These are phyloP conservation scores for Oreochromis niloticus DNA, from an alignment of 2,113 vertebrate genomes.

Conservation along the genomic window DNA sequence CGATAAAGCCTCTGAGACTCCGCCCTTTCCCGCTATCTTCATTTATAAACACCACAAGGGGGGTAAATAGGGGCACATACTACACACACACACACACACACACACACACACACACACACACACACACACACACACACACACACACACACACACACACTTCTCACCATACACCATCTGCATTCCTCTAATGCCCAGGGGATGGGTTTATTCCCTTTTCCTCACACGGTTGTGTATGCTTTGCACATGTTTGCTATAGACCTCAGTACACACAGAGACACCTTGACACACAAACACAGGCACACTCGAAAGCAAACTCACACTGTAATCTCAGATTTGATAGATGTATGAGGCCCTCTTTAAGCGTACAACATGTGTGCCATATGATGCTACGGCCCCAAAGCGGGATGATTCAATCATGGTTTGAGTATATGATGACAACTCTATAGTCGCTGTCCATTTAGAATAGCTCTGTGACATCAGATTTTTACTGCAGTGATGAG, in stretches of 20 bases:
- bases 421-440: constrained; percentile 21
- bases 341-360: constrained; percentile 32
- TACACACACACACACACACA: background rate
- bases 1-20: constrained; percentile 36
- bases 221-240: constrained; percentile 24
- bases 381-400: constrained; percentile 35
- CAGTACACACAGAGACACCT: constrained; percentile 28
- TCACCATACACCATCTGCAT: constrained; percentile 31
- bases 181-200: constrained; percentile 46
- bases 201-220: background rate
- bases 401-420: constrained; percentile 41
- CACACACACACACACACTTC: background rate
- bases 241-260: constrained; percentile 34
- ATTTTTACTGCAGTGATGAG: constrained; percentile 24
- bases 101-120: background rate
- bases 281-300: constrained; percentile 31
- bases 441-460: constrained; percentile 39
- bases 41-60: background rate
- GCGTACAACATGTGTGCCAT: constrained; percentile 36
- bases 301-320: constrained; percentile 14
- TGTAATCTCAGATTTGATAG: constrained; percentile 45
- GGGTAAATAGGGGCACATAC: background rate
- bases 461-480: background rate
- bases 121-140: background rate
- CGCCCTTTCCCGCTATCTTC: constrained; percentile 1